A percentile compares a stretch with the other conserved stretches of the same genome.
phyloP scores from a whole-genome alignment of 2,888 invertebrate species.

The Drosophila paranaensis region DNA sequence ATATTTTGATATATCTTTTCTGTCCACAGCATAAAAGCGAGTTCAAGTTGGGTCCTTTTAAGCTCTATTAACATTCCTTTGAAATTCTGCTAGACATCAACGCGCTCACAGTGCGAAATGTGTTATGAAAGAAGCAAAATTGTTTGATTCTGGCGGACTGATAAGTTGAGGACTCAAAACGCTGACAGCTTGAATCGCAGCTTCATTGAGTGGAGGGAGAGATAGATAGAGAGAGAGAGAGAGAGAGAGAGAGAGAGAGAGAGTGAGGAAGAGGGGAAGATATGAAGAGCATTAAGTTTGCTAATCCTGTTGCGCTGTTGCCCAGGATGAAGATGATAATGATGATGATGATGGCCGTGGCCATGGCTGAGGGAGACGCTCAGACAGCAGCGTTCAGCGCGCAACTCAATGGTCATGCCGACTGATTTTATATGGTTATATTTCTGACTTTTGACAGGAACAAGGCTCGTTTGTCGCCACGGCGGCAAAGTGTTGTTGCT shows the following conservation, averaged over 20 bases:
- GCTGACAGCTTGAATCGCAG: conserved; percentile 64
- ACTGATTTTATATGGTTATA: conserved; percentile 79
- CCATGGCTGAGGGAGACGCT: conserved; percentile 21
- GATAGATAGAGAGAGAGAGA: background rate
- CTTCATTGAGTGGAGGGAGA: conserved; percentile 26
- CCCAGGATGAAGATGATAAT: conserved; percentile 4
- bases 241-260: background rate
- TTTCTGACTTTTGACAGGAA: conserved; percentile 76
- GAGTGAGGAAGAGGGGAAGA: background rate
- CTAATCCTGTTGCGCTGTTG: conserved; percentile 67
- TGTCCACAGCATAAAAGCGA: too few relatives aligned
- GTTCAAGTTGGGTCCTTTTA: background rate
- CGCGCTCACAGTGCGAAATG: conserved; percentile 22
- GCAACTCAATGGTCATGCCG: conserved; percentile 67
- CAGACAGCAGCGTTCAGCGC: conserved; percentile 45
- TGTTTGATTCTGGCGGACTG: conserved; percentile 51
- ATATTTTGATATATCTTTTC: too few relatives aligned
- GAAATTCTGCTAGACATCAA: conserved; percentile 6
- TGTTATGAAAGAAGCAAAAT: conserved; percentile 36
- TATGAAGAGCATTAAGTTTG: conserved; percentile 58
- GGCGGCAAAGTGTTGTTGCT: conserved; percentile 63
- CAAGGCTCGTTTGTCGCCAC: conserved; percentile 74
- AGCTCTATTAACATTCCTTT: conserved; percentile 22
- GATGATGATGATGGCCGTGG: conserved; percentile 21
- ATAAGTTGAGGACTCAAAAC: conserved; percentile 61